Conservation (phyloP, 2,888 invertebrate species). For the Drosophila limbata region DNA sequence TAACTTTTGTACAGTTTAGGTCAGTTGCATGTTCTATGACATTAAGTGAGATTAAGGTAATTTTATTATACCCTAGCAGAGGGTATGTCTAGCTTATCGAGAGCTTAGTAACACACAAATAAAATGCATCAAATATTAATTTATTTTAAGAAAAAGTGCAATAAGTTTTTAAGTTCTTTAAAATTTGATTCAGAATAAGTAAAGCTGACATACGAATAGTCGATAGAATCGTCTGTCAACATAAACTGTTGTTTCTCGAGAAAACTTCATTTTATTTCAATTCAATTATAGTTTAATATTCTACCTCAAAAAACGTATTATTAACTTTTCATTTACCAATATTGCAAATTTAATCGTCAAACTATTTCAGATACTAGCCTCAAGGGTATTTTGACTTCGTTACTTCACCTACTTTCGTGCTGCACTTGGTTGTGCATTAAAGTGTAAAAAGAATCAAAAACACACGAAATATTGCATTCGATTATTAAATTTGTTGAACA, state of each 20-base stretch:
- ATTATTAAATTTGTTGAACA: constrained; percentile 71
- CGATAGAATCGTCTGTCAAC: no score
- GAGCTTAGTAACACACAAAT: background rate
- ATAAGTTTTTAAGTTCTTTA: background rate
- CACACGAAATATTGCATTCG: constrained; percentile 67
- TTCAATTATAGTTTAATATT: background rate
- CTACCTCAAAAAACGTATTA: background rate
- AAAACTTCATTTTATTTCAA: no score
- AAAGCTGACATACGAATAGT: no score
- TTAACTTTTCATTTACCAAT: background rate
- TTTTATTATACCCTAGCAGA: background rate
- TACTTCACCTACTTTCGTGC: background rate
- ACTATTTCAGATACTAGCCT: background rate
- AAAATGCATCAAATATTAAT: background rate
- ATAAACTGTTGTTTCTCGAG: no score
- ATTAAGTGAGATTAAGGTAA: background rate
- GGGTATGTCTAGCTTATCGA: background rate
- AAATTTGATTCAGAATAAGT: background rate
- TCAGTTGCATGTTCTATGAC: constrained; percentile 21
- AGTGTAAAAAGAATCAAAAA: constrained; percentile 47
- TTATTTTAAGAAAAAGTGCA: no score
- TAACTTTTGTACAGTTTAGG: constrained; percentile 24
- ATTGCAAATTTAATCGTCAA: background rate
- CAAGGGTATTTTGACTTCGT: constrained; percentile 1
- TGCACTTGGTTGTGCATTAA: constrained; percentile 33